phyloP scores from a whole-genome alignment of 2,888 invertebrate species.

The Drosophila formosana region DNA sequence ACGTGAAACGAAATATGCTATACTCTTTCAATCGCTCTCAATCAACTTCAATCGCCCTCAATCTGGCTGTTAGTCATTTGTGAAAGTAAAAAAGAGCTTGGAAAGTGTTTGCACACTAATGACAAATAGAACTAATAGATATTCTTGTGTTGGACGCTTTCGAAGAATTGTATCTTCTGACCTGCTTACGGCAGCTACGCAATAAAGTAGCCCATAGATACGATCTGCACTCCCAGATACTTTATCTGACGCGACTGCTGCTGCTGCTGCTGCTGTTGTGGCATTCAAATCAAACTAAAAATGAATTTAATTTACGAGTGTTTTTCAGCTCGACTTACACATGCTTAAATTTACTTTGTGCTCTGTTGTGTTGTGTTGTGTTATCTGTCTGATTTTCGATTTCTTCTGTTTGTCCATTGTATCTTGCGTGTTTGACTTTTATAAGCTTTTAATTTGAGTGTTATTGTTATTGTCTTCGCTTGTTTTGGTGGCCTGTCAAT shows the following conservation, averaged over 20 bases:
- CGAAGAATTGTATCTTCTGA: conserved; percentile 8
- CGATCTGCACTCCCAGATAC: conserved; percentile 47
- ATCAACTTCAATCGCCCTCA: conserved; percentile 25
- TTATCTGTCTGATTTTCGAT: conserved; percentile 67
- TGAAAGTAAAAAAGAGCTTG: neutral
- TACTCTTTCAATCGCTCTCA: conserved; percentile 34
- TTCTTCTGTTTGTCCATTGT: conserved; percentile 47
- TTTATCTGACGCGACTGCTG: conserved; percentile 55
- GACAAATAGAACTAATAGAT: neutral
- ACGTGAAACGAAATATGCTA: conserved; percentile 76
- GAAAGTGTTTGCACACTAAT: neutral
- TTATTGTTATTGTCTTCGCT: conserved; percentile 69
- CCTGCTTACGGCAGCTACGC: conserved; percentile 29
- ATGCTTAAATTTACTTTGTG: conserved; percentile 51
- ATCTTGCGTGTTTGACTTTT: conserved; percentile 65
- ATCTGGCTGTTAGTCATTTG: conserved; percentile 19
- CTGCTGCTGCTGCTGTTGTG: conserved; percentile 21
- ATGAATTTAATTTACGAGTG: conserved; percentile 58
- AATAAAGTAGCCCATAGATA: conserved; percentile 25
- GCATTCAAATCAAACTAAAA: conserved; percentile 60
- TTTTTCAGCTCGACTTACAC: conserved; percentile 65
- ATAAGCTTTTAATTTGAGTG: conserved; percentile 80
- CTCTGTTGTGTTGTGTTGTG: conserved; percentile 12
- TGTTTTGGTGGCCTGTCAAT: conserved; percentile 56
- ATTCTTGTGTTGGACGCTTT: too few relatives aligned